Base-by-base conservation (phyloP, 2,888 invertebrate genomes). In the Harpagoxenus sublaevis region DNA sequence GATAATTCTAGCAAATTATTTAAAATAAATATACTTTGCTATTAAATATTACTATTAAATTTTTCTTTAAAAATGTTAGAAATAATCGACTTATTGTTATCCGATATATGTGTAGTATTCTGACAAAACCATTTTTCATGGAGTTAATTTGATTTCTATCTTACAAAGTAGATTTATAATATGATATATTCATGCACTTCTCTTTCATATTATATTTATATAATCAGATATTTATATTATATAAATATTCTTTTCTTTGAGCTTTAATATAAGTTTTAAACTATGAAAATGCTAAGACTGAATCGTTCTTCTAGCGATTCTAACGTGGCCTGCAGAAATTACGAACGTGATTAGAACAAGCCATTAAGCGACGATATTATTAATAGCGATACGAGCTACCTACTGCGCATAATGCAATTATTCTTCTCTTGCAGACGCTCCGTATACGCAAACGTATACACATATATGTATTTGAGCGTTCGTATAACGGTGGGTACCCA, bases 401-500 rank as follows among this genome's bases (percentile, higher is more conserved):
- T 60, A n/a, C 48, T 23, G 10, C 70, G 48, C 73, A 31, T 79
- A 79, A 79, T 73, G 39, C 48, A 73, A 71, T 71, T 79, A 39
- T 71, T 79, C 73, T 71, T 62, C 60, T 63, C 51, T n/a, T 23
- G 42, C 53, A 35, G 2, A 12, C 18, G 68, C 8, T 10, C 35
- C n/a, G 8, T 65, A 66, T 28, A 75, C 4, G 28, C 28, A 18
- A 45, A 68, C 83, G 55, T 68, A 51, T 79, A 77, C 74, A 79
- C 74, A 84, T 79, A 78, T 81, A 86, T 23, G 23, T 65, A 53
- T 79, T 70, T 60, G 70, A 35, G 28, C 39, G 66, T 60, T 57
- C 55, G 51, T 35, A 84, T 84, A 82, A 79, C 18, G 18, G 2
- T 39, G 60, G 85, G 73, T 62, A 83, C 68, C 57, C 65, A 62